Evolutionary conservation across 1,140 invertebrate species (phyloP).

Genomic region (Leptinotarsa lineolata): DNA sequence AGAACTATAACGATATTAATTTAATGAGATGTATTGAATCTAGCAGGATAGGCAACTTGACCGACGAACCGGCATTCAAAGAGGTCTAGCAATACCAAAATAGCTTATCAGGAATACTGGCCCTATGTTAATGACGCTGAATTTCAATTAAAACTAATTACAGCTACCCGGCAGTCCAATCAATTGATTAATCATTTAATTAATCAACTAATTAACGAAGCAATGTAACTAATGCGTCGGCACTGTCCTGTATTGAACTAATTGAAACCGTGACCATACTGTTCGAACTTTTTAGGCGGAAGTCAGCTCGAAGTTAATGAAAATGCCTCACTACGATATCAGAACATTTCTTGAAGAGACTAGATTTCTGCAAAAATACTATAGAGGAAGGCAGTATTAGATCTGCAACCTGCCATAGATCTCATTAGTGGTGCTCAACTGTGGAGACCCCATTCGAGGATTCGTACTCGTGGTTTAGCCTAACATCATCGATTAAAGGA

Average conservation of each 20-base stretch:
- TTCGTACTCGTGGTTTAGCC: too few species aligned
- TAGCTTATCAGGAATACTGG: constrained; percentile 42
- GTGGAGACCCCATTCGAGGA: too few species aligned
- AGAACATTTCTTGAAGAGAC: too few species aligned
- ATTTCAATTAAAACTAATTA: constrained; percentile 56
- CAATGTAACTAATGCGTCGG: constrained; percentile 50
- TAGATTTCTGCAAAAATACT: too few species aligned
- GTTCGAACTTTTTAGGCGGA: neutral
- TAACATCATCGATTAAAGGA: too few species aligned
- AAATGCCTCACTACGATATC: too few species aligned
- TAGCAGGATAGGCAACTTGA: constrained; percentile 33
- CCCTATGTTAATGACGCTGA: constrained; percentile 50
- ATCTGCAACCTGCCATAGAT: too few species aligned
- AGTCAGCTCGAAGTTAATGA: too few species aligned
- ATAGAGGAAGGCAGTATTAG: too few species aligned
- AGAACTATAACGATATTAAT: constrained; percentile 33
- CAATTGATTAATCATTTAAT: constrained; percentile 56
- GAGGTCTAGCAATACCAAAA: constrained; percentile 40
- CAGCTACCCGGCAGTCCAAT: constrained; percentile 51
- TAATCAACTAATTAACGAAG: constrained; percentile 54
- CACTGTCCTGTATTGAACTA: constrained; percentile 46
- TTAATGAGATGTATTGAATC: constrained; percentile 37
- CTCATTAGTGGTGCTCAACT: too few species aligned
- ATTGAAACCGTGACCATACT: constrained; percentile 40
- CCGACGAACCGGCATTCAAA: constrained; percentile 21